These are phyloP conservation scores for Carposina sasakii DNA, from an alignment of 1,140 invertebrate genomes.

Conservation along the genomic window DNA sequence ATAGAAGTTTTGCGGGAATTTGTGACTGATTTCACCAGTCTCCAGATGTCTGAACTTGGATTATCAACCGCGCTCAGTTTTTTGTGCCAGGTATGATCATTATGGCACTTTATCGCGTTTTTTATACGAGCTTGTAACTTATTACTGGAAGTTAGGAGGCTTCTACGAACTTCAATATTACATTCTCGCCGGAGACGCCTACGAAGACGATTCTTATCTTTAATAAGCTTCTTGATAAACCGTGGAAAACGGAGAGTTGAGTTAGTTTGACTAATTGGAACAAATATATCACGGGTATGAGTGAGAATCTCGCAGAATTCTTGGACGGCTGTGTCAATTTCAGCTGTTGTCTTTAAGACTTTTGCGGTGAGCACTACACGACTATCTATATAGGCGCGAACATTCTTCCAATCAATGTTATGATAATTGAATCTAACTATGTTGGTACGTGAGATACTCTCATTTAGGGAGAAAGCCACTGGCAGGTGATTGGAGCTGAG, in stretches of 20 bases:
- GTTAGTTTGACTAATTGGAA: background rate
- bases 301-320: background rate
- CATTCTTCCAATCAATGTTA: background rate
- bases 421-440: background rate
- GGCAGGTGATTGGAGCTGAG: background rate
- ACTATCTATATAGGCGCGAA: background rate
- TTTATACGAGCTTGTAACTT: background rate
- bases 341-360: background rate
- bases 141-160: background rate
- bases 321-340: background rate
- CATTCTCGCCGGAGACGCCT: background rate
- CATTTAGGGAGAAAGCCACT: background rate
- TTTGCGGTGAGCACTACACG: background rate
- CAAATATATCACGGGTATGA: background rate
- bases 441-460: background rate
- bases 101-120: background rate
- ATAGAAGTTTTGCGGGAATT: no score
- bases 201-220: background rate
- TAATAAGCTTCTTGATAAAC: background rate
- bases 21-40: background rate
- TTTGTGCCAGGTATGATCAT: background rate
- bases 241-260: no score
- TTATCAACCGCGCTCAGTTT: background rate
- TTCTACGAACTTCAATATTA: background rate
- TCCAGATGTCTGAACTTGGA: background rate